Conservation (phyloP, 2,797 vertebrate species). For the Centroberyx gerrardi region DNA sequence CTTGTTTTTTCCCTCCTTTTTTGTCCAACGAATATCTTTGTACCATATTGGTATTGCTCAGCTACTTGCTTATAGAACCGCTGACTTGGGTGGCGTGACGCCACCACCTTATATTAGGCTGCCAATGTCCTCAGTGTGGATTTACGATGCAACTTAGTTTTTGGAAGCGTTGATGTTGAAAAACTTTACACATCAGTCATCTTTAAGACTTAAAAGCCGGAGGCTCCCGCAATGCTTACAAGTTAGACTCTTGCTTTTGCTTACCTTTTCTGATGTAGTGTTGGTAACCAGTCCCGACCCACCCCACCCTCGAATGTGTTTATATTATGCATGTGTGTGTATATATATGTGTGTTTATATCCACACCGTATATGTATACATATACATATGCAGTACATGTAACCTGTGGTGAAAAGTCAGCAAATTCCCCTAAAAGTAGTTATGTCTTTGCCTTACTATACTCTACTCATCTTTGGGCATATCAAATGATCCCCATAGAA, state of each 20-base stretch:
- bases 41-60: slow-evolving; percentile 93
- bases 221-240: slow-evolving; percentile 73
- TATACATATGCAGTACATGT: slow-evolving; percentile 88
- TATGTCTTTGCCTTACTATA: slow-evolving; percentile 86
- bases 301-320: slow-evolving; percentile 84
- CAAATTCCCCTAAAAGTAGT: slow-evolving; percentile 81
- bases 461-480: slow-evolving; percentile 76
- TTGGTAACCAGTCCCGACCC: slow-evolving; percentile 80
- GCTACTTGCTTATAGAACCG: slow-evolving; percentile 85
- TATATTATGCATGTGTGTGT: slow-evolving; percentile 90
- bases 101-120: slow-evolving; percentile 80
- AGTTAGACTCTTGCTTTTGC: slow-evolving; percentile 83
- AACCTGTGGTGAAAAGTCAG: slow-evolving; percentile 83
- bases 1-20: slow-evolving; percentile 69
- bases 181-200: slow-evolving; percentile 68
- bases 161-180: slow-evolving; percentile 65
- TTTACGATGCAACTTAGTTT: slow-evolving; percentile 79
- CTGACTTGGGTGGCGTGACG: slow-evolving; percentile 77
- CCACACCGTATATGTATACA: slow-evolving; percentile 88
- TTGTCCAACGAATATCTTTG: slow-evolving; percentile 86
- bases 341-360: slow-evolving; percentile 90
- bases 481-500: slow-evolving; percentile 65
- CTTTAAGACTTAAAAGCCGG: slow-evolving; percentile 66
- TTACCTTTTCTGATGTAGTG: slow-evolving; percentile 86
- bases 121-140: slow-evolving; percentile 85